phyloP scores from a whole-genome alignment of 2,888 invertebrate genomes.

The Graphium colonna region DNA sequence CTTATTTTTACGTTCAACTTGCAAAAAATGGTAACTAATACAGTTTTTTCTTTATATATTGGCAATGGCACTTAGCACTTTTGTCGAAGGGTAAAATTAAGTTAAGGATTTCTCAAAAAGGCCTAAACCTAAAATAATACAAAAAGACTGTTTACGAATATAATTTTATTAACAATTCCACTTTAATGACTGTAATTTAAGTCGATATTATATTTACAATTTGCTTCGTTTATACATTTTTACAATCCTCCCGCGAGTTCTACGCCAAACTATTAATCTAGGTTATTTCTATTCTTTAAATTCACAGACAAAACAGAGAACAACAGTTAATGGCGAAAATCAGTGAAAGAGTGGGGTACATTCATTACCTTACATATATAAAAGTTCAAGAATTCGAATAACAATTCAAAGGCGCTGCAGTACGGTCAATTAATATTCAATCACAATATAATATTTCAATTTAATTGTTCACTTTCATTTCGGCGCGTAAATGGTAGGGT shows the following conservation, averaged over 20 bases:
- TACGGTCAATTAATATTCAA: slow-evolving; percentile 3
- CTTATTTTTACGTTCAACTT: no score
- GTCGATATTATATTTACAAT: slow-evolving; percentile 78
- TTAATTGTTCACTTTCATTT: background rate
- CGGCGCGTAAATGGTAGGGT: background rate
- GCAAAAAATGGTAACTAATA: no score
- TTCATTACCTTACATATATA: background rate
- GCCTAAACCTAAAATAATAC: slow-evolving; percentile 48
- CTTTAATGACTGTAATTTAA: slow-evolving; percentile 78
- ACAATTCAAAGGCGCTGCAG: slow-evolving; percentile 7
- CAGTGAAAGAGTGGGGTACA: background rate
- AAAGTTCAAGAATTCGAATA: background rate
- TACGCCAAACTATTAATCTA: slow-evolving; percentile 40
- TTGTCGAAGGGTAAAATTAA: background rate
- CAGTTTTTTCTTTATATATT: no score
- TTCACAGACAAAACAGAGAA: slow-evolving; percentile 11
- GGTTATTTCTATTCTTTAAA: slow-evolving; percentile 28
- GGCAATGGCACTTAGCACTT: no score
- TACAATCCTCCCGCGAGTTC: slow-evolving; percentile 61
- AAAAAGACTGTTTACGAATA: slow-evolving; percentile 70
- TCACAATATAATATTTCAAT: background rate
- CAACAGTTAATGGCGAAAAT: slow-evolving; percentile 7
- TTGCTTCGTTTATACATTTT: slow-evolving; percentile 71
- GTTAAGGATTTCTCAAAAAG: background rate
- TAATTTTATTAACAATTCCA: slow-evolving; percentile 80